phyloP scores from a whole-genome alignment of 2,113 vertebrate species.

The Ictidomys tridecemlineatus region DNA sequence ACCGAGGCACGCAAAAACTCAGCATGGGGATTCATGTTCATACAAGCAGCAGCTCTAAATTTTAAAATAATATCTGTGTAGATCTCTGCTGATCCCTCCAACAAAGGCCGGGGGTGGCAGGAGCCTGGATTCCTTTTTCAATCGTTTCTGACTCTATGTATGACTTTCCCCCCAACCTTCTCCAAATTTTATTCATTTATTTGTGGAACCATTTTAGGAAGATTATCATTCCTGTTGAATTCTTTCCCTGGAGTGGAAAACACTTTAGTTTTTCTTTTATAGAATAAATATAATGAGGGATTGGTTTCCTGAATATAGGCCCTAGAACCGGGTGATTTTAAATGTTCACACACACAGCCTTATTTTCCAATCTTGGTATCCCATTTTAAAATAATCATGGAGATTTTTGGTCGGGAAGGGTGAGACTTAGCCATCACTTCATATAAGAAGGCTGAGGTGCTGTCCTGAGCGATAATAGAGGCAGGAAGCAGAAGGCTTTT shows the following conservation, averaged over 20 bases:
- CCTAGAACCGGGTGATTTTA: neutral
- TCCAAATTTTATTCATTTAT: conserved; percentile 9
- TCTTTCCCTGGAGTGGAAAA: conserved; percentile 28
- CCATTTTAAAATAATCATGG: neutral
- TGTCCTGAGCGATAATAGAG: neutral
- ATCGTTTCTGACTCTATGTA: conserved; percentile 28
- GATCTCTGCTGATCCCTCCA: conserved; percentile 60
- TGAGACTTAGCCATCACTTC: neutral
- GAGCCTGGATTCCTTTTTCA: conserved; percentile 46
- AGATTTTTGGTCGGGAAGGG: neutral
- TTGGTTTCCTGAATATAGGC: neutral
- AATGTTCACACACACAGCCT: neutral
- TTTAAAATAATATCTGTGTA: conserved; percentile 73
- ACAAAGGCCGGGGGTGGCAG: conserved; percentile 45
- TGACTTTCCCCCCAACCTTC: neutral
- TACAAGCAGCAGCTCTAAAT: conserved; percentile 75
- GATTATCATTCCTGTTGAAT: neutral
- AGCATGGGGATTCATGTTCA: conserved; percentile 79
- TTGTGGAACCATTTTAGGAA: conserved; percentile 52
- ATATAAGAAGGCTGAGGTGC: neutral
- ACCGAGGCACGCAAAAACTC: conserved; percentile 84
- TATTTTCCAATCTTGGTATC: neutral
- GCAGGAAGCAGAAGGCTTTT: conserved; percentile 59
- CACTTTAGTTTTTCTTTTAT: neutral
- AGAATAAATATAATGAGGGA: neutral